Evolutionary conservation across 2,113 vertebrate species (phyloP), one percentile per base, ranked within the genome.

Genomic region (Indri indri): DNA sequence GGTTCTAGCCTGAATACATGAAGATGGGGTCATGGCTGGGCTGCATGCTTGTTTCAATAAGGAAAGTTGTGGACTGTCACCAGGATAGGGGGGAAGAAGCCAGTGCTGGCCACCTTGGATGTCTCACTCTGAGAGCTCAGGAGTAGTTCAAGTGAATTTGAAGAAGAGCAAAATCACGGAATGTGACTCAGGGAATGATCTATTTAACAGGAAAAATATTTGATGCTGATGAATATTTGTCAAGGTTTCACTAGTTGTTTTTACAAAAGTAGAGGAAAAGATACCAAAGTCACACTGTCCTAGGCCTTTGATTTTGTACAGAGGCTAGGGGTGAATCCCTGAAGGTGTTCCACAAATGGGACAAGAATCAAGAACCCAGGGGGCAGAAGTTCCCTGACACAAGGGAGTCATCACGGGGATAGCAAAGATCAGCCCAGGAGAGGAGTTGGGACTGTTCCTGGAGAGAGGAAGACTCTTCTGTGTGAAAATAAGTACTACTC

Each of bases 101-200:
- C 13, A 27, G 3, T 25, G 32, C 30, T 40, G 13, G 54, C 25
- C 23, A 50, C 54, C 16, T 20, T 61, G 54, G 20, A 73, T 47
- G 25, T 83, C 59, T 95, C 25, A 42, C 13, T 59, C 32, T 76
- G 34, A 96, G 34, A 47, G 22, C 20, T 86, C 18, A 1, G 45
- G 71, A 93, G 79, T 10, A 77, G 32, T 71, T 63, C 30, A 37
- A 45, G 22, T 50, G 2, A 92, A 66, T 86, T 27, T 54, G 40
- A 88, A 96, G 54, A 90, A 94, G 34, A 83, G 30, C 27, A 87
- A 73, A 88, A 80, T 70, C 14, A 57, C 57, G 77, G 80, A 87
- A 79, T 20, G 1, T 17, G 32, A 93, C 27, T 77, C 47, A 91
- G 45, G 37, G n/a, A 95, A 91, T 37, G 8, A 91, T 59, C 27